Evolutionary conservation across 2,797 vertebrate genomes (phyloP).

Genomic region (Margarornis squamiger): DNA sequence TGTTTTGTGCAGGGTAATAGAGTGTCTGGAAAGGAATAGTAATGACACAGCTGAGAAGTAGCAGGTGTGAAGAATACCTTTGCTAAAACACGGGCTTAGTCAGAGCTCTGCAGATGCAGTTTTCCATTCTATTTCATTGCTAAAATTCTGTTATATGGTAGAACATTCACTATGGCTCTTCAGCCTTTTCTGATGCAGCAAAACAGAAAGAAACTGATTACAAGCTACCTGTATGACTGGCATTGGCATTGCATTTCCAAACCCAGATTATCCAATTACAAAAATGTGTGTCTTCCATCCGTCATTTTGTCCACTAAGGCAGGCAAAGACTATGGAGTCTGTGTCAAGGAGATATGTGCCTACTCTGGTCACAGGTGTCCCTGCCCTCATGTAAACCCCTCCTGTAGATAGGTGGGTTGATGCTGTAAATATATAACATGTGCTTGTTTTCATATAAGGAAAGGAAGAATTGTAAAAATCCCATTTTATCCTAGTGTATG

Average conservation of each 20-base stretch:
- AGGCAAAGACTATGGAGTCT: neutral
- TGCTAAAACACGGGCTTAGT: conserved; percentile 10
- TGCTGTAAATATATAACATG: neutral
- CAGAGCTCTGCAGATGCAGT: conserved; percentile 4
- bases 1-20: neutral
- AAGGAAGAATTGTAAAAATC: neutral
- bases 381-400: neutral
- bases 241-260: neutral
- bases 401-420: neutral
- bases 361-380: neutral
- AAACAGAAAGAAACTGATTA: neutral
- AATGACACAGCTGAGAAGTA: neutral
- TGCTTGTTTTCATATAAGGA: neutral
- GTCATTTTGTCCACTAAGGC: neutral
- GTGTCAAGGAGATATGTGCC: neutral
- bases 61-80: conserved; percentile 12
- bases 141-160: neutral
- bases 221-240: neutral
- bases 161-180: neutral
- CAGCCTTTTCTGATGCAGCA: neutral
- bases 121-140: neutral
- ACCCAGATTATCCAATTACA: neutral
- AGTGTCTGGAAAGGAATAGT: neutral
- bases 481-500: neutral
- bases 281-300: neutral